A percentile compares a stretch with the other conserved stretches of the same genome.
Conservation (phyloP, 1,140 invertebrate species). For the Pseudoatta argentina region DNA sequence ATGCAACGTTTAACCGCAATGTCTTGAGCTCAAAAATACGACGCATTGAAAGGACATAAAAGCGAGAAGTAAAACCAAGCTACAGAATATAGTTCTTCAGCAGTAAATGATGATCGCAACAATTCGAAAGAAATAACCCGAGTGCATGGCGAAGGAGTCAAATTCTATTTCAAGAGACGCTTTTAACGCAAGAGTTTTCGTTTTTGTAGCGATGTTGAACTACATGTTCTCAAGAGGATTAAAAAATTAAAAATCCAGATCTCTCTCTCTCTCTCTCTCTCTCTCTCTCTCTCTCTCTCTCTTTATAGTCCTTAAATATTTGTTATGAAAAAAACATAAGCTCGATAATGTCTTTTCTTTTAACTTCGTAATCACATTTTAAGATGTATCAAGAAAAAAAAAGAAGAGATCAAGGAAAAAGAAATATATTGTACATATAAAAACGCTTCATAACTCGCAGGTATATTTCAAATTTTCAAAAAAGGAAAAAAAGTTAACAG, state of each 20-base stretch:
- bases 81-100: conserved; percentile 9
- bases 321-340: background rate
- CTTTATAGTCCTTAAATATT: background rate
- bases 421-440: background rate
- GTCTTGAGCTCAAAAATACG: conserved; percentile 12
- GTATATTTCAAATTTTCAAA: background rate
- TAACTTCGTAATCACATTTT: background rate
- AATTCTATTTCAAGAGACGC: conserved; percentile 1
- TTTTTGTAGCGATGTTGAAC: background rate
- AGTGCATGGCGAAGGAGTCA: conserved; percentile 15
- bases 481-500: background rate
- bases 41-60: background rate
- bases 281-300: background rate
- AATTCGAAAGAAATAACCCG: conserved; percentile 24
- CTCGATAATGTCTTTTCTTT: background rate
- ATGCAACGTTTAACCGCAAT: conserved; percentile 4
- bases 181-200: background rate
- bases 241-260: background rate
- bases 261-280: background rate
- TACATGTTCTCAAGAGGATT: background rate
- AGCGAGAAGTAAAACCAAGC: conserved; percentile 4
- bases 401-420: background rate
- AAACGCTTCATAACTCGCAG: background rate
- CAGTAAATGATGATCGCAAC: conserved; percentile 22
- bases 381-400: background rate